These are phyloP conservation scores for Bucco capensis DNA, from an alignment of 2,113 vertebrate species.

Conservation along the genomic window DNA sequence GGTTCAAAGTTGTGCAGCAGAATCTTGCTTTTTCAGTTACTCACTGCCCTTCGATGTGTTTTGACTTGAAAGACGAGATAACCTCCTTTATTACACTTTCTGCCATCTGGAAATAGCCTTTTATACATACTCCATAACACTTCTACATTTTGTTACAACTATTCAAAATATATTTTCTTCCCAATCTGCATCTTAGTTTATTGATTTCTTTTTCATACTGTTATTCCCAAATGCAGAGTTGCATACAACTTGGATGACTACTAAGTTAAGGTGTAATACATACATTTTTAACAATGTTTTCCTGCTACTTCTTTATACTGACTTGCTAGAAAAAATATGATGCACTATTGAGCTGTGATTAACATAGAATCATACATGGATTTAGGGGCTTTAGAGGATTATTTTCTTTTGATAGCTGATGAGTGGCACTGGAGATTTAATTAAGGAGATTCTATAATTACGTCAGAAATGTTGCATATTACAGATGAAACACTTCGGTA, in stretches of 20 bases:
- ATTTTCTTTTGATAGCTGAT: background rate
- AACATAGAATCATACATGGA: background rate
- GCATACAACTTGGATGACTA: background rate
- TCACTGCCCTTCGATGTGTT: background rate
- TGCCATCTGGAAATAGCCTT: background rate
- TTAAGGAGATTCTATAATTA: background rate
- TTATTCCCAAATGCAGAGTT: background rate
- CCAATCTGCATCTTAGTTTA: background rate
- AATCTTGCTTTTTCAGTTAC: background rate
- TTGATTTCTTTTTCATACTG: background rate
- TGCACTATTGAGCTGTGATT: background rate
- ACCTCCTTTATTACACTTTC: background rate
- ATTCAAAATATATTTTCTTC: background rate
- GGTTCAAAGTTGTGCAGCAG: background rate
- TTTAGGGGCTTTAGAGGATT: background rate
- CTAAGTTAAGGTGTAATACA: background rate
- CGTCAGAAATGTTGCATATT: background rate
- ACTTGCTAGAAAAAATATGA: background rate
- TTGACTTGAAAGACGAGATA: background rate
- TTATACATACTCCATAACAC: rapidly evolving
- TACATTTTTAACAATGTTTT: background rate
- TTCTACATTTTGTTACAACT: background rate
- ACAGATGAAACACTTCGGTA: background rate
- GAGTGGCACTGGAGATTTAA: background rate
- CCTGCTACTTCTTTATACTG: background rate